These are phyloP conservation scores for Cerastis rubricosa DNA, from an alignment of 2,888 invertebrate species.

Conservation along the genomic window DNA sequence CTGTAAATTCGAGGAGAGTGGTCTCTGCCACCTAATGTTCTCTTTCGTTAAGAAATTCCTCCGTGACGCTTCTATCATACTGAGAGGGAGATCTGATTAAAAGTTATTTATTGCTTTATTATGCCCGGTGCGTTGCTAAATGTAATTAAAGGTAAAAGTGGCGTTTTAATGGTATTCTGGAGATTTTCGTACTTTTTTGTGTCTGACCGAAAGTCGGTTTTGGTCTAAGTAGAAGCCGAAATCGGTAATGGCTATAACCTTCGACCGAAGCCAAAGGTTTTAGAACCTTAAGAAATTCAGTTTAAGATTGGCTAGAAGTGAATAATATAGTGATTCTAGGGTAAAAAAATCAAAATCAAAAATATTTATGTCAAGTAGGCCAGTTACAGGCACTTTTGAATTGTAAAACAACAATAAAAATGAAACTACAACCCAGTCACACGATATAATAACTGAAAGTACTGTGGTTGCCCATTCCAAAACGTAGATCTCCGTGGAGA, in stretches of 20 bases:
- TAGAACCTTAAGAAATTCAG: no score
- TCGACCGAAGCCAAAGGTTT: background rate
- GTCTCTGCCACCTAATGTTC: constrained; percentile 10
- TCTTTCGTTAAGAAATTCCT: constrained; percentile 38
- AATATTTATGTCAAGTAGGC: no score
- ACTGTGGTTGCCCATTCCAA: no score
- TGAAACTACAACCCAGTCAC: no score
- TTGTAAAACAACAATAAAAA: no score
- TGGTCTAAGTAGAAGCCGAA: background rate
- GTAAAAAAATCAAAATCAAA: no score
- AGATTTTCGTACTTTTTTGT: background rate
- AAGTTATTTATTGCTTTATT: constrained; percentile 40
- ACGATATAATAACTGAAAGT: no score
- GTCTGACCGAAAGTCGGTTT: background rate
- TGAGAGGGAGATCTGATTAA: constrained; percentile 33
- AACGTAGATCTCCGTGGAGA: no score
- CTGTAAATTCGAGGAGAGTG: constrained; percentile 33
- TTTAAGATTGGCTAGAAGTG: no score
- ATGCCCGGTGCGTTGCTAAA: constrained; percentile 2
- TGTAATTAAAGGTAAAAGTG: constrained; percentile 14
- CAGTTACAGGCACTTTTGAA: no score
- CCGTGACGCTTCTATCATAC: constrained; percentile 22
- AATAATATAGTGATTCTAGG: no score
- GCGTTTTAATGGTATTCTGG: constrained; percentile 5
- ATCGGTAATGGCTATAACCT: background rate